These are phyloP conservation scores for Scrobipalpa costella DNA, from an alignment of 2,888 invertebrate genomes.

Conservation along the genomic window DNA sequence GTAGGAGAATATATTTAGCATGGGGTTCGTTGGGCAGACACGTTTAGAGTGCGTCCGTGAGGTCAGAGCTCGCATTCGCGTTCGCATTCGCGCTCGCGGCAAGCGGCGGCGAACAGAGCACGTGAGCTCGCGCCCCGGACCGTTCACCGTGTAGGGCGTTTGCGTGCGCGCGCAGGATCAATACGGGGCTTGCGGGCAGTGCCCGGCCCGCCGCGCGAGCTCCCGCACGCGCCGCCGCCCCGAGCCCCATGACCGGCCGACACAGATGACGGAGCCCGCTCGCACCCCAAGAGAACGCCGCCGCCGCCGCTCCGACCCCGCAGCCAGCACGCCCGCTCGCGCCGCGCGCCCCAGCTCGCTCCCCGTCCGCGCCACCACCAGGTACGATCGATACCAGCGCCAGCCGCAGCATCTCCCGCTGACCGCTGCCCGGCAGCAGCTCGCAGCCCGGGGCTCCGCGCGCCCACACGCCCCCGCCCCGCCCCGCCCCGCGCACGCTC, in stretches of 20 bases:
- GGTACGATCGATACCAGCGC: conserved; percentile 69
- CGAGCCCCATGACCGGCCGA: conserved; percentile 71
- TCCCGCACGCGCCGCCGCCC: conserved; percentile 59
- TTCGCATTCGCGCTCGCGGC: conserved; percentile 1
- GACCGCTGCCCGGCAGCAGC: conserved; percentile 42
- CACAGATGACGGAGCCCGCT: conserved; percentile 81
- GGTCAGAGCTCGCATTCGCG: conserved; percentile 12
- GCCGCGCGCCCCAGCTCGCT: conserved; percentile 50
- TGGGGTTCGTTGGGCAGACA: conserved; percentile 22
- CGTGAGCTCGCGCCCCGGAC: conserved; percentile 75
- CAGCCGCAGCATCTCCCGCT: conserved; percentile 54
- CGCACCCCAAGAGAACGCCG: conserved; percentile 60
- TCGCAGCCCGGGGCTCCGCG: conserved; percentile 27
- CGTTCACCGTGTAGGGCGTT: conserved; percentile 72
- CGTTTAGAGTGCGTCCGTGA: conserved; percentile 17
- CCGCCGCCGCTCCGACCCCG: conserved; percentile 52
- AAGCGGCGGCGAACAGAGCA: conserved; percentile 44
- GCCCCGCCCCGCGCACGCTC: conserved; percentile 9
- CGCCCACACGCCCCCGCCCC: not conserved
- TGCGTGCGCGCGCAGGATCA: conserved; percentile 72
- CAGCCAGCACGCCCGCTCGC: conserved; percentile 60
- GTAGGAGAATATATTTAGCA: conserved; percentile 16
- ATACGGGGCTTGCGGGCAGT: conserved; percentile 64
- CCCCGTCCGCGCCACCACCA: conserved; percentile 57
- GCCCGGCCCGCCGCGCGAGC: conserved; percentile 55